Evolutionary conservation across 2,888 invertebrate genomes (phyloP).

Genomic region (Caenorhabditis macrosperma): DNA sequence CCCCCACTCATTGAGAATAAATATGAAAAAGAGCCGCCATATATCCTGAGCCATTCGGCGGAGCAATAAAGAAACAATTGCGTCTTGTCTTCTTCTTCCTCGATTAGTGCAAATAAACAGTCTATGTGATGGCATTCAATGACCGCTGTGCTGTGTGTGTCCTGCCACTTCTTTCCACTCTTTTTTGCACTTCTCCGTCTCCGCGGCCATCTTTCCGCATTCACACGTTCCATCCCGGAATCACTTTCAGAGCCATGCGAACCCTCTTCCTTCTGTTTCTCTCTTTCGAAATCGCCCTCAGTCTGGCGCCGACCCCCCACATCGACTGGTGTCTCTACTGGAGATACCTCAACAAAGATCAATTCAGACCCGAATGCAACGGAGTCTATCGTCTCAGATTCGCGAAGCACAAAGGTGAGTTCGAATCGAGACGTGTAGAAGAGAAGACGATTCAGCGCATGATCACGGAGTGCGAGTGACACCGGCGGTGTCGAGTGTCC

Average conservation of each 20-base stretch:
- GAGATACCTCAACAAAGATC: constrained; percentile 60
- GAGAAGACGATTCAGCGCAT: constrained; percentile 14
- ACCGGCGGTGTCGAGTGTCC: constrained; percentile 16
- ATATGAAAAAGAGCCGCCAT: background rate
- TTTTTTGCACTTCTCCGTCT: background rate
- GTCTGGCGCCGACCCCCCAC: constrained; percentile 37
- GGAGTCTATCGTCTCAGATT: constrained; percentile 61
- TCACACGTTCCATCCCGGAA: too few species aligned
- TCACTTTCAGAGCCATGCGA: constrained; percentile 19
- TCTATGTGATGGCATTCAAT: constrained; percentile 5
- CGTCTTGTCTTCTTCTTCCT: constrained; percentile 22
- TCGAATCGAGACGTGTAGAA: background rate
- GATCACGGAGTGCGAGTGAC: constrained; percentile 23
- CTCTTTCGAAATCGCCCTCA: constrained; percentile 6
- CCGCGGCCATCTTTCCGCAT: too few species aligned
- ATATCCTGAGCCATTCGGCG: background rate
- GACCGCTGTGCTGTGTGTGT: background rate
- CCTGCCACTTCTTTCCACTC: background rate
- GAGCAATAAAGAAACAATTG: constrained; percentile 42
- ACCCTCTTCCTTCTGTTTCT: background rate
- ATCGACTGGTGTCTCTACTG: constrained; percentile 67
- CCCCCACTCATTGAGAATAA: constrained; percentile 1
- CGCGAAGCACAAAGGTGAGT: constrained; percentile 52
- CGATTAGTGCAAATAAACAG: constrained; percentile 51
- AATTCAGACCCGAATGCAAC: constrained; percentile 61